These are phyloP conservation scores for Galleria mellonella DNA, from an alignment of 1,140 invertebrate species.

Conservation along the genomic window DNA sequence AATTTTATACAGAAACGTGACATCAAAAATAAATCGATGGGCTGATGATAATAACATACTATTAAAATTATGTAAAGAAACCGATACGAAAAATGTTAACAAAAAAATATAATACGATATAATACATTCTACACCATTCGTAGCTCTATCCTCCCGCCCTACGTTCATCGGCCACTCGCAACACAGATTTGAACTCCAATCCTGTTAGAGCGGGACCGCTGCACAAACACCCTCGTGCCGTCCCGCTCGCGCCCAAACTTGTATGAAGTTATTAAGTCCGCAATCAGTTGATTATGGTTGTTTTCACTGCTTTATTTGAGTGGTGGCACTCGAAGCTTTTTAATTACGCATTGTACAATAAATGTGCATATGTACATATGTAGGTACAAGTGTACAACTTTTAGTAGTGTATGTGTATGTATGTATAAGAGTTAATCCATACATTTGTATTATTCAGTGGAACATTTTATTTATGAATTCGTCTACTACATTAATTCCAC, in stretches of 20 bases:
- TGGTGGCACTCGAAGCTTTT: constrained; percentile 40
- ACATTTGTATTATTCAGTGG: too few species aligned
- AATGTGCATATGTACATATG: not conserved
- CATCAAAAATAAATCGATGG: too few species aligned
- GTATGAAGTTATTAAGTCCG: constrained; percentile 54
- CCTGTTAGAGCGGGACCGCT: constrained; percentile 22
- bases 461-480: too few species aligned
- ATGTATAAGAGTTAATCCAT: too few species aligned
- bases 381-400: too few species aligned
- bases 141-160: constrained; percentile 16
- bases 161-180: constrained; percentile 30
- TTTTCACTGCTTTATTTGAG: constrained; percentile 50
- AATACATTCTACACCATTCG: constrained; percentile 1
- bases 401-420: too few species aligned
- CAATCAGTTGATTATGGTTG: constrained; percentile 65
- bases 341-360: constrained; percentile 34
- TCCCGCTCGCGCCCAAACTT: constrained; percentile 35
- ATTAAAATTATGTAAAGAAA: too few species aligned
- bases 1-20: too few species aligned
- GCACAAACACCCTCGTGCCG: constrained; percentile 3
- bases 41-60: too few species aligned
- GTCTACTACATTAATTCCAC: too few species aligned
- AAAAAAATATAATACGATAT: not conserved
- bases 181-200: constrained; percentile 36
- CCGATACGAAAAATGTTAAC: too few species aligned